A percentile compares a stretch with the other conserved stretches of the same genome.
These are phyloP conservation scores for Chroicocephalus ridibundus DNA, from an alignment of 2,113 vertebrate species.

Conservation along the genomic window DNA sequence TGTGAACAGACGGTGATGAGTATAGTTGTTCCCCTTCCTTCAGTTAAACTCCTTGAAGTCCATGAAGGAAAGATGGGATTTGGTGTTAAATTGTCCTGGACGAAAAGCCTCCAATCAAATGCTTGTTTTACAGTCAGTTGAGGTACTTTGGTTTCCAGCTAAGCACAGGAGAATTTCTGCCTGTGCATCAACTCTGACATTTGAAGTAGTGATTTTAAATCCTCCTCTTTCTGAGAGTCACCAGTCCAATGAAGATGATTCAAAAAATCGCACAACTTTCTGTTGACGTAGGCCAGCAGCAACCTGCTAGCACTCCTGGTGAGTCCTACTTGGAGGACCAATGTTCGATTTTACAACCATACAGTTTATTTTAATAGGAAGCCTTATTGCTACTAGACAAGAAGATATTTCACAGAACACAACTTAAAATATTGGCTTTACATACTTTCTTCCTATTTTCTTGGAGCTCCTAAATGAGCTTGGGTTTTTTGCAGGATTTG, in stretches of 20 bases:
- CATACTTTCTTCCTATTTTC: not conserved
- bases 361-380: not conserved
- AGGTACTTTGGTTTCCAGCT: not conserved
- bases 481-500: not conserved
- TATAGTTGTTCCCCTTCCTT: not conserved
- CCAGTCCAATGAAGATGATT: not conserved
- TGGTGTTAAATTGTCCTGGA: not conserved
- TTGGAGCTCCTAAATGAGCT: not conserved
- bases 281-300: not conserved
- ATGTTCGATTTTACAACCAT: not conserved
- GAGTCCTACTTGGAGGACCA: not conserved
- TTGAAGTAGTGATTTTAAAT: not conserved
- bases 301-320: not conserved
- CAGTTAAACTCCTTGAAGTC: not conserved
- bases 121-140: not conserved
- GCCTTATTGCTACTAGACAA: not conserved
- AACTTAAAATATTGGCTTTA: not conserved
- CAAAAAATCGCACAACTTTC: not conserved
- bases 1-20: not conserved
- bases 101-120: not conserved
- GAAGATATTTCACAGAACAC: not conserved
- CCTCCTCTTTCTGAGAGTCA: not conserved
- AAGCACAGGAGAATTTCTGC: not conserved
- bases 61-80: not conserved
- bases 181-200: not conserved